A percentile compares a stretch with the other conserved stretches of the same genome.
phyloP scores from a whole-genome alignment of 2,888 invertebrate genomes.

The Aleiodes alternator region DNA sequence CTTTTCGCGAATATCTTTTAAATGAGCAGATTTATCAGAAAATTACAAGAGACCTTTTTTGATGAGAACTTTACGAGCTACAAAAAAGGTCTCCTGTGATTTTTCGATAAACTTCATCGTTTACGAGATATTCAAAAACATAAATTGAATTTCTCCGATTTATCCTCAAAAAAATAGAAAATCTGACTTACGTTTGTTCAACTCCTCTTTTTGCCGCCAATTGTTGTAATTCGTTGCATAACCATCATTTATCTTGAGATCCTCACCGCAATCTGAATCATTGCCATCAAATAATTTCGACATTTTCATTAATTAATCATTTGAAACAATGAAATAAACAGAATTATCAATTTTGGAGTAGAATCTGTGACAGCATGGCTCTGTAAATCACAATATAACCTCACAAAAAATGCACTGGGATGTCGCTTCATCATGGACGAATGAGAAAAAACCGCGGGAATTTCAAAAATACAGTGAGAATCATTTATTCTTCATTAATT shows the following conservation, averaged over 20 bases:
- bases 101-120: too few relatives aligned
- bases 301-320: conserved; percentile 60
- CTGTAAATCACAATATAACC: too few relatives aligned
- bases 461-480: conserved; percentile 18
- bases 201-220: conserved; percentile 91
- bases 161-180: too few relatives aligned
- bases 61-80: background rate
- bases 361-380: too few relatives aligned
- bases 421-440: too few relatives aligned
- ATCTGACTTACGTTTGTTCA: conserved; percentile 83
- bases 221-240: conserved; percentile 91
- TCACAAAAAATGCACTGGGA: too few relatives aligned
- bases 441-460: background rate
- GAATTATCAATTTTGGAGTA: too few relatives aligned
- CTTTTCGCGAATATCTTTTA: too few relatives aligned
- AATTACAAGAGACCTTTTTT: too few relatives aligned
- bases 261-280: conserved; percentile 78
- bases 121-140: background rate
- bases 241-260: conserved; percentile 83
- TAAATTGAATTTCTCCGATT: conserved; percentile 9
- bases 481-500: background rate
- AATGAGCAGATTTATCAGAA: too few relatives aligned
- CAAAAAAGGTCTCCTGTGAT: background rate
- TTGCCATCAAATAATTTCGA: conserved; percentile 77
- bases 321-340: too few relatives aligned